phyloP scores from a whole-genome alignment of 2,888 invertebrate genomes.

The Pyrrhosoma nymphula region DNA sequence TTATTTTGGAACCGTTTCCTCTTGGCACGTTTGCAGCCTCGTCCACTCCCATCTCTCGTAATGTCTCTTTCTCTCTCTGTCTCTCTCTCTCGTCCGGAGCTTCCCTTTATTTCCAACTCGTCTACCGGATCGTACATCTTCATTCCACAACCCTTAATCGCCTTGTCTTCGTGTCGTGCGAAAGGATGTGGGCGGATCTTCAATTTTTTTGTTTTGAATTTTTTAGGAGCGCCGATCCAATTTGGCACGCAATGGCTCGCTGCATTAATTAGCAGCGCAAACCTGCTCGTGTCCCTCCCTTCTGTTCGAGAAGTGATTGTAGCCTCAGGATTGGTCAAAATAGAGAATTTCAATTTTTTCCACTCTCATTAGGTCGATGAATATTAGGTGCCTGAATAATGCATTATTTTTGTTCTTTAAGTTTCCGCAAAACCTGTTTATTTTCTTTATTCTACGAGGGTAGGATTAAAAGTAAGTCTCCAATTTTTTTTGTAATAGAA shows the following conservation, averaged over 20 bases:
- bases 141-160: neutral
- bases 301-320: neutral
- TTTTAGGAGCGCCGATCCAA: neutral
- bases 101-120: slow-evolving; percentile 13
- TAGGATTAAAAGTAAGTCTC: too few species aligned
- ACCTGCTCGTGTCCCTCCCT: neutral
- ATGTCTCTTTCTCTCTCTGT: neutral
- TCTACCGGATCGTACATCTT: neutral
- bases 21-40: neutral
- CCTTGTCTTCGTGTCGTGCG: neutral
- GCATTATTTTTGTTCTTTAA: too few species aligned
- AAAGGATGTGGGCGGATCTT: neutral
- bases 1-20: neutral
- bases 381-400: too few species aligned
- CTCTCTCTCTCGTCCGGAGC: neutral
- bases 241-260: neutral
- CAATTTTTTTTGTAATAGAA: too few species aligned
- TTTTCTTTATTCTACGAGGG: too few species aligned
- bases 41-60: neutral
- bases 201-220: neutral
- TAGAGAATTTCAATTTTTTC: neutral
- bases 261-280: neutral
- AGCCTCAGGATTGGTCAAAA: neutral
- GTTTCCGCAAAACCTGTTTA: too few species aligned
- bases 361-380: too few species aligned